Evolutionary conservation across 2,797 vertebrate species (phyloP).

Genomic region (Sternotherus odoratus): DNA sequence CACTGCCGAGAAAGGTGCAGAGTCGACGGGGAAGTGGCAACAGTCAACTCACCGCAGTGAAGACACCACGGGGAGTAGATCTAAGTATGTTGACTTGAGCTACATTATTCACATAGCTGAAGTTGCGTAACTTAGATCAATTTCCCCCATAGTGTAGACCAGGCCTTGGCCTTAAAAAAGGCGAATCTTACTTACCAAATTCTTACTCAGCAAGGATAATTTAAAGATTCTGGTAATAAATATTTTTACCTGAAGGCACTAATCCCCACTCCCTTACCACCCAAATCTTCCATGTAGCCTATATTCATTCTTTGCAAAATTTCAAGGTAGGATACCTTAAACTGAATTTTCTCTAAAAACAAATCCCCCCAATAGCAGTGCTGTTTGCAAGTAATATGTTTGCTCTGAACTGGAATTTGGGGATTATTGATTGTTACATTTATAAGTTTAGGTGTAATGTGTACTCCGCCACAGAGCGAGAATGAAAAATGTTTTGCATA

Average conservation of each 20-base stretch:
- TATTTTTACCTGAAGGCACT: not conserved
- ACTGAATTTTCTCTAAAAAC: not conserved
- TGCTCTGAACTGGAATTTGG: not conserved
- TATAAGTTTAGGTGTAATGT: not conserved
- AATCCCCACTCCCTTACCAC: not conserved
- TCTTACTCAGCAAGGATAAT: not conserved
- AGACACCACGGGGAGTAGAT: too few relatives aligned
- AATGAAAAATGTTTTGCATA: conserved; percentile 39
- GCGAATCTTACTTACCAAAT: not conserved
- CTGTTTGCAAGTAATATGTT: conserved; percentile 32
- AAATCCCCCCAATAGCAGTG: not conserved
- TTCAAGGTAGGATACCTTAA: not conserved
- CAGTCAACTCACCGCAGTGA: too few relatives aligned
- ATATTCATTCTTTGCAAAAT: conserved; percentile 15
- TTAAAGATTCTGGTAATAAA: not conserved
- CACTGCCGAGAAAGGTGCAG: too few relatives aligned
- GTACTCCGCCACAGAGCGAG: conserved; percentile 34
- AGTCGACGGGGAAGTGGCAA: too few relatives aligned
- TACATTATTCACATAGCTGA: too few relatives aligned
- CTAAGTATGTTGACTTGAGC: too few relatives aligned
- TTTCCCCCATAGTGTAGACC: too few relatives aligned
- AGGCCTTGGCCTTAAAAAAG: not conserved
- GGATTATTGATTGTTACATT: conserved; percentile 33
- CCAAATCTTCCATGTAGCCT: not conserved
- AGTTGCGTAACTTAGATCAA: too few relatives aligned